Evolutionary conservation across 2,113 vertebrate genomes (phyloP).

Genomic region (Cebus imitator): DNA sequence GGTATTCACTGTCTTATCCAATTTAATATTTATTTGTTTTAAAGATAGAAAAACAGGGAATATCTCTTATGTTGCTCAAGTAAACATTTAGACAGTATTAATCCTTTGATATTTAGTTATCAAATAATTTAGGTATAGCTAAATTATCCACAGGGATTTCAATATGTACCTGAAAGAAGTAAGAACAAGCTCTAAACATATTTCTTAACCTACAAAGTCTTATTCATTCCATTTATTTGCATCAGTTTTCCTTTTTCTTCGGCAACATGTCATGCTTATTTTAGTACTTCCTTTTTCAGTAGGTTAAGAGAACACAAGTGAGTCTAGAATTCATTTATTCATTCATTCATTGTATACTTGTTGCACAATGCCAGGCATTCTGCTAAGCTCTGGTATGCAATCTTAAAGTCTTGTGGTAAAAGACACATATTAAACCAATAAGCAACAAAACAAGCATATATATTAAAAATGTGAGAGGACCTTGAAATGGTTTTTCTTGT

Average conservation of each 20-base stretch:
- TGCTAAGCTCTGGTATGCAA: background rate
- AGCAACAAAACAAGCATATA: background rate
- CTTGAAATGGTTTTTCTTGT: background rate
- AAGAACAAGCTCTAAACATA: background rate
- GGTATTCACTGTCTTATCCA: background rate
- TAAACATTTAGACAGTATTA: background rate
- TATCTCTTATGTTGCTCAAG: background rate
- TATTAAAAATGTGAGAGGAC: background rate
- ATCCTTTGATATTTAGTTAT: background rate
- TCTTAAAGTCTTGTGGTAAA: background rate
- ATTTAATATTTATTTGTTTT: conserved; percentile 9
- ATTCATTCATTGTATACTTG: background rate
- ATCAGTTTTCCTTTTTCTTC: background rate
- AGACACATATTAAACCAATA: background rate
- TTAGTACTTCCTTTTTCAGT: background rate
- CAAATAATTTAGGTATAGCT: background rate
- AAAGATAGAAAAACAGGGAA: background rate
- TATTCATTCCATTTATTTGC: background rate
- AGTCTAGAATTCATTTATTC: background rate
- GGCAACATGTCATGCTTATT: background rate
- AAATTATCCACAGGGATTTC: background rate
- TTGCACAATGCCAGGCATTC: background rate
- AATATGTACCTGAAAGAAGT: background rate
- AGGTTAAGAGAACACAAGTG: background rate
- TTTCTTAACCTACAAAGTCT: background rate